Base-by-base conservation (phyloP, 2,888 invertebrate genomes). In the Prosopocoilus inquinatus region DNA sequence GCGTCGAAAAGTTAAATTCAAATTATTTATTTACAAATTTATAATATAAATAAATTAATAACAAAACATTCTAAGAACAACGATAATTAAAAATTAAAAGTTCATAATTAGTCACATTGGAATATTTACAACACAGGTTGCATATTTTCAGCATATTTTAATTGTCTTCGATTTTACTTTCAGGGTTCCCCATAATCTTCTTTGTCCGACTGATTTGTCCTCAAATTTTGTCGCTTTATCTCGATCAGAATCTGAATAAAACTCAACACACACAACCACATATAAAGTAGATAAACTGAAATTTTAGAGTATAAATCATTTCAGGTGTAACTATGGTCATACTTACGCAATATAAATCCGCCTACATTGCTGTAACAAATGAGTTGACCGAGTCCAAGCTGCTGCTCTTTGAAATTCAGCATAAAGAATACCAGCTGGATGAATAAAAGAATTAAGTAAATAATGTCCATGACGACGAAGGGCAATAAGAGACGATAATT, bases 281-380 rank as follows among this genome's bases (percentile, higher is more conserved):
- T 57, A 36, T 59, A 59, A 33, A 57, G 54, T 16, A 56, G 32
- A 46, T 57, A 59, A 34, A 59, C 59, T 59, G 36, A 47, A 59
- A 59, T 16, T 32, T 9, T 7, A 47, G 34, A 32, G 34, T 32
- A 15, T 33, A 9, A 33, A 34, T 2, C 33, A 1, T 9, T 12
- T 16, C 15, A 2, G 3, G 8, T 2, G 1, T 16, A 51, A 35
- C 13, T 45, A n/a, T 28, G 36, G 35, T 3, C 36, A 48, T 47
- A 53, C 53, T 43, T 54, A 57, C 57, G 50, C 16, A 54, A 49
- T 38, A 50, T 5, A 33, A 57, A 54, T 57, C 57, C 57, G 9
- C 57, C 57, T 11, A 50, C 13, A 16, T 53, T 57, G 39, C 57
- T 57, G 35, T 54, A 57, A 2, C 50, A 46, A 54, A 57, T 57